Evolutionary conservation across 2,113 vertebrate species (phyloP), one percentile per base, ranked within the genome.

Genomic region (Todiramphus chloris): DNA sequence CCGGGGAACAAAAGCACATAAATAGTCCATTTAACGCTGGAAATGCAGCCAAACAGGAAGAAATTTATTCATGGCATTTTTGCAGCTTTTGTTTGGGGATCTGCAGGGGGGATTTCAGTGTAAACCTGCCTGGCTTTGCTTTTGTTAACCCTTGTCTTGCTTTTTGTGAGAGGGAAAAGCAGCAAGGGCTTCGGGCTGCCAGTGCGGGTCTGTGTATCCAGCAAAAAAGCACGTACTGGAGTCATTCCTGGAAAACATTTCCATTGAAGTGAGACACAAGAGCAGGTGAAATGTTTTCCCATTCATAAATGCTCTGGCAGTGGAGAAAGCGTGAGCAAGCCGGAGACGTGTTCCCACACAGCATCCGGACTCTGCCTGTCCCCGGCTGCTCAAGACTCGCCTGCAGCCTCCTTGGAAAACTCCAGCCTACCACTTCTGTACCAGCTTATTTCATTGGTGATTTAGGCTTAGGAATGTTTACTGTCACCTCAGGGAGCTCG

Each of bases 11-110:
- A 19, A 78, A 58, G 87, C 91, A 30, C 72, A 27, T 30, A 56
- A 91, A 83, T 37, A 68, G 51, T 19, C 82, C 70, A 43, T 94
- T 97, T 84, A 79, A 43, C 72, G 9, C 83, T 89, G 80, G 43
- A 88, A 59, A 51, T 0, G 2, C 18, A 75, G 89, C 84, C 90
- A 91, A 91, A 93, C 31, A 48, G 92, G 87, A 94, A 94, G 66
- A 67, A 91, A 93, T 91, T 78, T 82, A 94, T 95, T 95, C 83
- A 56, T 79, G 90, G 74, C 58, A 21, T 33, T 84, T 79, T 55
- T 75, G n/a, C 82, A 75, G 93, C 78, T 89, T 87, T 87, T 90
- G 67, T 93, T 78, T 73, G 84, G 50, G 82, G 58, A 87, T 41
- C 94, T 79, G 81, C 81, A 89, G 92, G 84, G 87, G 91, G 66